phyloP scores from a whole-genome alignment of 30 jellyfish, hydroid and myxozoan species.

The Aurelia sp. region DNA sequence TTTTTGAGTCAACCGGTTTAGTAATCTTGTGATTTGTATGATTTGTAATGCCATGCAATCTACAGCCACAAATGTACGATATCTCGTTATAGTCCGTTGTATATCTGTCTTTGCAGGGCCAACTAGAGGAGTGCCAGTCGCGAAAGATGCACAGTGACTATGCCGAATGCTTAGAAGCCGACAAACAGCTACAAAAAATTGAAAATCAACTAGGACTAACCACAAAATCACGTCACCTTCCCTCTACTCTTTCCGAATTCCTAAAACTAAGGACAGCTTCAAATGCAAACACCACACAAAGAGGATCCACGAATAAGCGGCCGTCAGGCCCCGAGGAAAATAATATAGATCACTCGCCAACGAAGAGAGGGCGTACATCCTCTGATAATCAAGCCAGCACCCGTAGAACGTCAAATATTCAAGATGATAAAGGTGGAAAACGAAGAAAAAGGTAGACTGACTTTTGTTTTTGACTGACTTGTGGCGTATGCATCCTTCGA shows the following conservation, averaged over 20 bases:
- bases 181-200: conserved; percentile 34
- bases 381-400: no score
- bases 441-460: no score
- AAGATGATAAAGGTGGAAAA: no score
- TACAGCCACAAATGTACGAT: not conserved
- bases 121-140: conserved; percentile 47
- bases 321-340: not conserved
- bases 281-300: not conserved
- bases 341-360: not conserved
- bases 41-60: not conserved
- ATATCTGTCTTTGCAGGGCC: conserved; percentile 19
- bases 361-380: conserved; percentile 12
- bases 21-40: not conserved
- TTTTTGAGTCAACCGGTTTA: no score
- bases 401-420: no score
- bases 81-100: not conserved
- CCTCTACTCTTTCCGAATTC: conserved; percentile 12
- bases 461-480: no score
- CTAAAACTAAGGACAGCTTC: not conserved
- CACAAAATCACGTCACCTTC: not conserved
- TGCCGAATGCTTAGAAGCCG: conserved; percentile 61
- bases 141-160: conserved; percentile 43
- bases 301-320: not conserved
- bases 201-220: conserved; percentile 49
- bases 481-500: no score